phyloP scores from a whole-genome alignment of 2,888 invertebrate species.

The Eupelmus urozonus region DNA sequence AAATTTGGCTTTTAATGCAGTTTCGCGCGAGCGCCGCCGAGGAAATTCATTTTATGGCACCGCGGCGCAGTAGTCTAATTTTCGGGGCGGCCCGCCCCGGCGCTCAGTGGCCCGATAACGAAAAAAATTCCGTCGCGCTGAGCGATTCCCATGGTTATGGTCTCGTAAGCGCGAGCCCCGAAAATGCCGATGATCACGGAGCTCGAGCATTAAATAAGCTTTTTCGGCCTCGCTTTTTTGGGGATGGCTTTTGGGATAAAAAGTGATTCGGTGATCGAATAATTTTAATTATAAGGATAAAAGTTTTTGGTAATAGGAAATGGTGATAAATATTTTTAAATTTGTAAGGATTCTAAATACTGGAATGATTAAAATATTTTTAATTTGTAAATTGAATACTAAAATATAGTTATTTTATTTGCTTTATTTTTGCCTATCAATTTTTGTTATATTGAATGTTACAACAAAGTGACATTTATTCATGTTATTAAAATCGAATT shows the following conservation, averaged over 20 bases:
- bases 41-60: slow-evolving; percentile 58
- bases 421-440: no score
- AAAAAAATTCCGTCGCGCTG: slow-evolving; percentile 32
- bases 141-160: slow-evolving; percentile 8
- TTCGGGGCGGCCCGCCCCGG: not conserved
- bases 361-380: not conserved
- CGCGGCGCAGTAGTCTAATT: slow-evolving; percentile 49
- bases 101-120: not conserved
- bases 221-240: not conserved
- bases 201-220: slow-evolving; percentile 6
- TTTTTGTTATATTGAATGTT: no score
- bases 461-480: no score
- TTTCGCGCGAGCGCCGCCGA: slow-evolving; percentile 54
- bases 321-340: no score
- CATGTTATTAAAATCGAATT: no score
- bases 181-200: slow-evolving; percentile 10
- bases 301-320: no score
- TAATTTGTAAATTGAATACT: not conserved
- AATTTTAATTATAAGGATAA: not conserved
- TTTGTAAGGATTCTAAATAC: no score
- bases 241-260: not conserved
- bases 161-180: not conserved
- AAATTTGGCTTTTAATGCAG: slow-evolving; percentile 63
- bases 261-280: slow-evolving; percentile 7
- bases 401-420: not conserved